Percentiles rank a stretch among this genome's conserved stretches.
These are phyloP conservation scores for Calliphora vicina DNA, from an alignment of 1,140 invertebrate species.

Conservation along the genomic window DNA sequence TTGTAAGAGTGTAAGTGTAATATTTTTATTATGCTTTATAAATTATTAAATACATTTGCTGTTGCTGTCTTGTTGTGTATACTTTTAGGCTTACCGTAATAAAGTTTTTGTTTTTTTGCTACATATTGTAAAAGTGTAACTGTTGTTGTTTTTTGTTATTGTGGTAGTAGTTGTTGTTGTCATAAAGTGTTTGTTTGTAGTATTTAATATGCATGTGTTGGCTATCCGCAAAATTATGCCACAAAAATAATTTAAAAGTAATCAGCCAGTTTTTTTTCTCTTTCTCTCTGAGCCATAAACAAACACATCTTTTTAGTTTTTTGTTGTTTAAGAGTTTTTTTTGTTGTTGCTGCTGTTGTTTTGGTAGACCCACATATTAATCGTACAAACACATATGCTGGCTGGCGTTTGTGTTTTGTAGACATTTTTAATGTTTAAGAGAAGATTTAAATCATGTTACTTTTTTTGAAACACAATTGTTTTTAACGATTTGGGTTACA, in stretches of 20 bases:
- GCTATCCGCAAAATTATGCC: conserved; percentile 54
- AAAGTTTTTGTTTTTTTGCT: conserved; percentile 19
- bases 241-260: conserved; percentile 63
- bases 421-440: neutral
- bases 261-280: conserved; percentile 46
- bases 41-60: conserved; percentile 62
- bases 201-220: conserved; percentile 41
- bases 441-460: too few species aligned
- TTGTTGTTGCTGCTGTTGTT: conserved; percentile 29
- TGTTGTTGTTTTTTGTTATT: neutral
- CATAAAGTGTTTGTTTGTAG: neutral
- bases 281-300: neutral
- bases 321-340: too few species aligned
- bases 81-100: conserved; percentile 48
- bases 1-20: neutral
- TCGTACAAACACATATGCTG: neutral
- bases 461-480: neutral
- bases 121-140: too few species aligned
- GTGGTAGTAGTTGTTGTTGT: neutral
- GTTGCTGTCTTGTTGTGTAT: conserved; percentile 53
- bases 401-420: neutral
- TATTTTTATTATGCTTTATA: conserved; percentile 44
- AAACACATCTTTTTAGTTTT: neutral
- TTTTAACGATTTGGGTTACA: neutral
- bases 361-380: neutral